phyloP scores from a whole-genome alignment of 2,797 vertebrate genomes.

The Ciconia nigra region DNA sequence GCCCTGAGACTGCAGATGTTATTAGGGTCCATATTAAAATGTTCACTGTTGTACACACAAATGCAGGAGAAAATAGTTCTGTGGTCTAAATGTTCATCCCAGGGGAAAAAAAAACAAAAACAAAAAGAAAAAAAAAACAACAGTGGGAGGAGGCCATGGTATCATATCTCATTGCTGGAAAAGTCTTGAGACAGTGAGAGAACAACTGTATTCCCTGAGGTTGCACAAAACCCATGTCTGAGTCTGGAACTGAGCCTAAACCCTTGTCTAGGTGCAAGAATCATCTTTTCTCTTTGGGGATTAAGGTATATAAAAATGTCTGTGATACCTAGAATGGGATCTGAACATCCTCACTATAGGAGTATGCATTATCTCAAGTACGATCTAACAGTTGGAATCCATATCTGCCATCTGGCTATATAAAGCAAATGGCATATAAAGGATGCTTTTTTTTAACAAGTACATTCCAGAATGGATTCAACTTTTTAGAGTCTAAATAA shows the following conservation, averaged over 20 bases:
- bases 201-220: not conserved
- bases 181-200: not conserved
- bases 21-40: not conserved
- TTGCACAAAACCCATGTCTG: not conserved
- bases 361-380: not conserved
- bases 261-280: not conserved
- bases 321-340: not conserved
- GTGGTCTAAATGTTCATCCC: not conserved
- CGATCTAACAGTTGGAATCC: not conserved
- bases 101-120: not conserved
- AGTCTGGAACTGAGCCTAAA: not conserved
- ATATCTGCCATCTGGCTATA: not conserved
- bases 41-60: not conserved
- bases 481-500: not conserved
- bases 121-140: no score
- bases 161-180: not conserved
- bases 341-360: not conserved
- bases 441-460: not conserved
- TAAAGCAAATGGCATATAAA: not conserved
- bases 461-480: not conserved
- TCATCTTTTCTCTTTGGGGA: not conserved
- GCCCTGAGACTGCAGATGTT: not conserved
- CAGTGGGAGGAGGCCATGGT: not conserved
- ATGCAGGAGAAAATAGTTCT: not conserved
- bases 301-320: not conserved